A percentile compares a stretch with the other conserved stretches of the same genome.
These are phyloP conservation scores for Acanthochromis polyacanthus DNA, from an alignment of 2,113 vertebrate genomes.

Conservation along the genomic window DNA sequence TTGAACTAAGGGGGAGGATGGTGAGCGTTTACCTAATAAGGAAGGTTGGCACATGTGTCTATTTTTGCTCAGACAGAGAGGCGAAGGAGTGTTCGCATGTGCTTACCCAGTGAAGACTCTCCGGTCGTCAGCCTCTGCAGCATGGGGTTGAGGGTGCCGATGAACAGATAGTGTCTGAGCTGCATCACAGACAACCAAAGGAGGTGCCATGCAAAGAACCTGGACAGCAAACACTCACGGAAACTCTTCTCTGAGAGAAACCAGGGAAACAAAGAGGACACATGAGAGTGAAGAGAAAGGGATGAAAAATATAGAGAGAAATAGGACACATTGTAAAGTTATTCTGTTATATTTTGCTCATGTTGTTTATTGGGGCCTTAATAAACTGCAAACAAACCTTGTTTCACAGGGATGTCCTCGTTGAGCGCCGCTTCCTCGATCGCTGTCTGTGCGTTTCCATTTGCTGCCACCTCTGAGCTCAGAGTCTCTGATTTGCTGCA, in stretches of 20 bases:
- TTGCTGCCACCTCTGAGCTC: constrained; percentile 1
- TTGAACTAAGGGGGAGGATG: neutral
- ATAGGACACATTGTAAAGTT: neutral
- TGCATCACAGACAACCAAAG: constrained; percentile 92
- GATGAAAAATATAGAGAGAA: neutral
- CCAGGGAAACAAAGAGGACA: neutral
- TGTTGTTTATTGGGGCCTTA: too few species aligned
- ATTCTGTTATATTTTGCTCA: rapidly evolving
- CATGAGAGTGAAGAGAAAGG: neutral
- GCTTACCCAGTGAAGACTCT: constrained; percentile 82
- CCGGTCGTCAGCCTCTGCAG: constrained; percentile 80
- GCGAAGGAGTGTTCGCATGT: constrained; percentile 5
- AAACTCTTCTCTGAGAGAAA: constrained; percentile 80
- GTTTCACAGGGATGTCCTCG: neutral
- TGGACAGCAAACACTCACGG: constrained; percentile 83
- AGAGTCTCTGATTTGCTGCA: constrained; percentile 59
- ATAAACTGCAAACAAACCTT: constrained; percentile 54
- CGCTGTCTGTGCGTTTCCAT: neutral
- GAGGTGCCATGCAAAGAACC: constrained; percentile 88
- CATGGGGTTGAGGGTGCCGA: constrained; percentile 91
- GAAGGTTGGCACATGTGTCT: neutral
- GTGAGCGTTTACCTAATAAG: neutral
- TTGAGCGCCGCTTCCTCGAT: constrained; percentile 19
- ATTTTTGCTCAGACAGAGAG: neutral
- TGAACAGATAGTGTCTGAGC: constrained; percentile 93